Conservation (phyloP, 2,113 vertebrate species). For the Calyptomena viridis region DNA sequence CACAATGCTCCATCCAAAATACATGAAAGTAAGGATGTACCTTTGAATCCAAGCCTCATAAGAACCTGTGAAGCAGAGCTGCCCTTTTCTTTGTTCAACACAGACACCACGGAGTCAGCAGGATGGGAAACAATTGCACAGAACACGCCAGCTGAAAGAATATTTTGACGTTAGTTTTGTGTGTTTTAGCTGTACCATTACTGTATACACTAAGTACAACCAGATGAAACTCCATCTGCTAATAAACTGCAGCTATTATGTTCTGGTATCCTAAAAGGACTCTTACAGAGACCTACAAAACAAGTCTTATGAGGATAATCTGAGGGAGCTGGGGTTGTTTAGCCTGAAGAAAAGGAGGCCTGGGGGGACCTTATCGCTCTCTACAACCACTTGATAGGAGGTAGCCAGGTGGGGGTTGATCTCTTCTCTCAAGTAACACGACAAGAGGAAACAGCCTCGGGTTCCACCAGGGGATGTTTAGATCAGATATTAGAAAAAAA, state of each 20-base stretch:
- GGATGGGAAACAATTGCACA: slow-evolving; percentile 97
- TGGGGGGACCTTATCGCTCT: neutral
- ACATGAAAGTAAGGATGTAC: slow-evolving; percentile 47
- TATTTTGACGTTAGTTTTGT: neutral
- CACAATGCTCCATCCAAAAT: neutral
- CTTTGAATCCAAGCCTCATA: slow-evolving; percentile 87
- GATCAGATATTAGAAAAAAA: neutral
- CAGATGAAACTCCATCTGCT: neutral
- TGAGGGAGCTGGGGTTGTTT: neutral
- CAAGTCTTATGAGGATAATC: neutral
- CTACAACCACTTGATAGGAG: neutral
- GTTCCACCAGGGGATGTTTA: neutral
- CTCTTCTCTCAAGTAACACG: neutral
- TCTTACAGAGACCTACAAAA: neutral
- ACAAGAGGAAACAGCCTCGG: neutral
- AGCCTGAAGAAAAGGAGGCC: neutral
- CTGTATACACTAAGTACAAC: neutral
- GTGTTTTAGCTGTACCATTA: neutral
- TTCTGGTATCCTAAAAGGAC: neutral
- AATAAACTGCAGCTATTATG: neutral
- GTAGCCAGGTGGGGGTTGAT: neutral
- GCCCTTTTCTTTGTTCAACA: slow-evolving; percentile 95
- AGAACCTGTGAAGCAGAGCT: slow-evolving; percentile 89
- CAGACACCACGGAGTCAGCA: slow-evolving; percentile 95
- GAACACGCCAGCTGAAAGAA: slow-evolving; percentile 90